A percentile compares a stretch with the other conserved stretches of the same genome.
Conservation (phyloP, 2,113 vertebrate species). For the Emydura subglobosa region DNA sequence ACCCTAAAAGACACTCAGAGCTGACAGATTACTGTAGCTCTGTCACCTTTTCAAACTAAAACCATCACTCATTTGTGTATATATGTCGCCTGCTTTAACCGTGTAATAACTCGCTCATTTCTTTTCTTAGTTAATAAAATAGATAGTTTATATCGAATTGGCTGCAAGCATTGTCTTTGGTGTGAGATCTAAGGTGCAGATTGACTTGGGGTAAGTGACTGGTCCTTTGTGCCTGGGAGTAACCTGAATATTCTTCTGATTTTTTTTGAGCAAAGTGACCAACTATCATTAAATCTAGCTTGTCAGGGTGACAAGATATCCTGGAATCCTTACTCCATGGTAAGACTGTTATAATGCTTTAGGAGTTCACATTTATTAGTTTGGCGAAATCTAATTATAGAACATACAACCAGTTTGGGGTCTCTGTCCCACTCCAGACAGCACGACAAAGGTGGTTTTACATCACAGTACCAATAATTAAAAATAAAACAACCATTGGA, state of each 20-base stretch:
- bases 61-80: background rate
- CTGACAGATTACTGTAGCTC: background rate
- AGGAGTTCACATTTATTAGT: background rate
- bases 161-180: background rate
- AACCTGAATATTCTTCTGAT: background rate
- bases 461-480: background rate
- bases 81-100: background rate
- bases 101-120: background rate
- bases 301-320: background rate
- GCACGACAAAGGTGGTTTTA: background rate
- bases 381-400: background rate
- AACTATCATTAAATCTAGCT: background rate
- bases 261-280: background rate
- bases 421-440: background rate
- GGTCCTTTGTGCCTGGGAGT: background rate
- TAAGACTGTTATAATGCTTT: background rate
- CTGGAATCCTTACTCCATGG: background rate
- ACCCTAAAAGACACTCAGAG: background rate
- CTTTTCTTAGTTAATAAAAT: background rate
- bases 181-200: background rate
- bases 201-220: background rate
- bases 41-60: background rate
- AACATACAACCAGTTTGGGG: background rate
- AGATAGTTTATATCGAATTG: background rate
- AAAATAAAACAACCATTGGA: background rate